Evolutionary conservation across 1,140 invertebrate species (phyloP).

Genomic region (Euschistus heros): DNA sequence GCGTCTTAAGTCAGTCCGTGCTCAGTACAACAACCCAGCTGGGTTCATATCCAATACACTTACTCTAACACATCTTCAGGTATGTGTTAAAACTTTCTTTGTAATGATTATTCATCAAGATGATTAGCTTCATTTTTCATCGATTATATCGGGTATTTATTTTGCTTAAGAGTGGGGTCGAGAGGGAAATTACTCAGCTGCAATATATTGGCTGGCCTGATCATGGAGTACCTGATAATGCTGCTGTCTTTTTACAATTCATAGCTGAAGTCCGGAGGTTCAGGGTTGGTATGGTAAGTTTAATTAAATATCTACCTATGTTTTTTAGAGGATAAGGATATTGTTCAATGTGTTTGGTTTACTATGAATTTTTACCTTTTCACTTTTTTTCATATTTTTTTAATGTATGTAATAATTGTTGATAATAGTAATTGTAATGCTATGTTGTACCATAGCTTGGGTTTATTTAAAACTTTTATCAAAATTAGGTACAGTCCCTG

Average conservation of each 20-base stretch:
- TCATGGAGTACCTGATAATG: slow-evolving; percentile 92
- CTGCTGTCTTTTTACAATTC: slow-evolving; percentile 81
- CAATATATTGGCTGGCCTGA: slow-evolving; percentile 97
- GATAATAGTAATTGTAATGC: too few relatives aligned
- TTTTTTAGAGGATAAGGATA: too few relatives aligned
- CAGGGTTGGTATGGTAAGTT: slow-evolving; percentile 36
- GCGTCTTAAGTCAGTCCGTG: slow-evolving; percentile 40
- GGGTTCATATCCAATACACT: slow-evolving; percentile 25
- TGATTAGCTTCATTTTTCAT: background rate
- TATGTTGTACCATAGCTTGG: too few relatives aligned
- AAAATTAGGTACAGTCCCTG: too few relatives aligned
- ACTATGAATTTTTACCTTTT: too few relatives aligned
- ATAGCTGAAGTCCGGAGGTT: slow-evolving; percentile 63
- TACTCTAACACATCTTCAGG: slow-evolving; percentile 21
- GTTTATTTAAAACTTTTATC: too few relatives aligned
- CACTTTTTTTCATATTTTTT: too few relatives aligned
- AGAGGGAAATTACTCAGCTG: slow-evolving; percentile 65
- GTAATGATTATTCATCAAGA: background rate
- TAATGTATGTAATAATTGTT: too few relatives aligned
- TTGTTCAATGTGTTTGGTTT: too few relatives aligned
- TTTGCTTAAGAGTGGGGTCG: slow-evolving; percentile 46
- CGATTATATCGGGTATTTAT: background rate
- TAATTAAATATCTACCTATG: too few relatives aligned
- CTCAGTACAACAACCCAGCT: slow-evolving; percentile 26
- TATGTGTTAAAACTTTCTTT: slow-evolving; percentile 3